Base-by-base conservation (phyloP, 2,888 invertebrate species). In the Drosophila atroscutellata region DNA sequence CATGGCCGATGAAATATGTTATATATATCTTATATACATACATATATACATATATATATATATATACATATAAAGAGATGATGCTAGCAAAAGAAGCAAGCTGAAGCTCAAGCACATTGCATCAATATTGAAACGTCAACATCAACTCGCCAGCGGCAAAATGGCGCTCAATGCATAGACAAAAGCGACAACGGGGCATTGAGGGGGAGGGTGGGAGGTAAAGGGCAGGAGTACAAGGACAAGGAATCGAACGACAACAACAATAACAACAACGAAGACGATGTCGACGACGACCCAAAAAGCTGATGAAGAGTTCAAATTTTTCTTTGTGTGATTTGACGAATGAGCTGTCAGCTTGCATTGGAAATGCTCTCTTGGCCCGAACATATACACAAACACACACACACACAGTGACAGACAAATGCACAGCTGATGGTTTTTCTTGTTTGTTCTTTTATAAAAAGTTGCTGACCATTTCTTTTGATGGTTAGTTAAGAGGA, bases 241-340 rank as follows among this genome's bases (percentile, higher is more conserved):
- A 61, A 72, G 65, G 45, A 57, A 52, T 49, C 37, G 56, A 62
- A 69, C 58, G 45, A 63, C 62, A 59, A 55, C 37, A 67, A 60
- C 49, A 62, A 66, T 56, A 34, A 61, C 47, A 57, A 56, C 37
- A 65, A 47, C 47, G 37, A 72, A 37, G 65, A 75, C 47, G 58
- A 60, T 28, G 56, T 52, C 64, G 62, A 62, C 64, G 72, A 59
- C 75, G 81, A 87, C 72, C 80, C 83, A 81, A 90, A 90, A 84
- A 83, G 77, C 91, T 90, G 90, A 89, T 89, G 91, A 90, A 91
- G 91, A 91, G 91, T 90, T 91, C 86, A 91, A 81, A 86, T 90
- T 89, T 91, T 91, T 86, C 91, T 90, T 91, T 90, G 90, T 90
- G 77, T 90, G 80, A 85, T 90, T 91, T 91, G 91, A 91, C 87